Evolutionary conservation across 2,113 vertebrate species (phyloP).

Genomic region (Macrotus californicus): DNA sequence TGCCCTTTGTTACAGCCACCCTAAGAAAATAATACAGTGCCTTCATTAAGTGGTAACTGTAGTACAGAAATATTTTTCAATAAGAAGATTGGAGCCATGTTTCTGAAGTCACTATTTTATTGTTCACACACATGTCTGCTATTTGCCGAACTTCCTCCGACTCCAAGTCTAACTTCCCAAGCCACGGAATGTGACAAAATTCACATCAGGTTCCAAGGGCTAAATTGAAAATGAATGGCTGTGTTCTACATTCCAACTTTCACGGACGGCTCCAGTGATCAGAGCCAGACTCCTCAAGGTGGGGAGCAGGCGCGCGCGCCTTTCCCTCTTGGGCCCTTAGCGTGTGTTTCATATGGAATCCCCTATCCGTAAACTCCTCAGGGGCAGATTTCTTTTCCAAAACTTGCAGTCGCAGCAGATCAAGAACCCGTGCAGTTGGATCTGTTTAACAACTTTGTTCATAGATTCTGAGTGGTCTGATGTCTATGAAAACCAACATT

Average conservation of each 20-base stretch:
- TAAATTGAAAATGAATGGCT: background rate
- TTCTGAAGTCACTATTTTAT: background rate
- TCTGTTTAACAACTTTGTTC: background rate
- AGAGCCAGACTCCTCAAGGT: background rate
- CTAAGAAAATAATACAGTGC: background rate
- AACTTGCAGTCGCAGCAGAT: background rate
- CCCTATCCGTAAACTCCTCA: background rate
- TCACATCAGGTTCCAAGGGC: background rate
- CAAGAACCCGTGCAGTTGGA: background rate
- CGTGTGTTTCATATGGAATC: too few species aligned
- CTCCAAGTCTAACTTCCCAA: background rate
- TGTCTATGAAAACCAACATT: slow-evolving; percentile 96
- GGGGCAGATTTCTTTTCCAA: background rate
- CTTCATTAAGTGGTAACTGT: background rate
- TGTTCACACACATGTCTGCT: background rate
- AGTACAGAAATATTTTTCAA: background rate
- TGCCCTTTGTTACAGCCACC: background rate
- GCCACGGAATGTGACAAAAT: background rate
- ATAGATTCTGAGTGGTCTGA: background rate
- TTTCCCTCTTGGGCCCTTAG: background rate
- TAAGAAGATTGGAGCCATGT: background rate
- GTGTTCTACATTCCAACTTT: background rate
- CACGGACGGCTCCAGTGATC: background rate
- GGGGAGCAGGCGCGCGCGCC: fast-evolving
- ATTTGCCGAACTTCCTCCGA: background rate